Conservation (phyloP, 2,888 invertebrate genomes). For the Lepidocyrtoides sp. region DNA sequence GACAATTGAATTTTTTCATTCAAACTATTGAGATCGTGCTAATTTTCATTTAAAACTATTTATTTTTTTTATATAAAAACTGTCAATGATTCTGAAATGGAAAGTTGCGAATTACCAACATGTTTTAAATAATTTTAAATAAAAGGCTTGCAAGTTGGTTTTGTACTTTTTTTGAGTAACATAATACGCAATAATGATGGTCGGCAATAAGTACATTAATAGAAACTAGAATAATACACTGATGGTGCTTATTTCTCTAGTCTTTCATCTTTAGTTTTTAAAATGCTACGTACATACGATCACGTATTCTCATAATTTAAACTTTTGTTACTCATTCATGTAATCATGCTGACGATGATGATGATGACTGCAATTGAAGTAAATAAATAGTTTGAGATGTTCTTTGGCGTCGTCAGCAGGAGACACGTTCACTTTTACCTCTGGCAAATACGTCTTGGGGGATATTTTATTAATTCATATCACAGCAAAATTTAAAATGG, state of each 20-base stretch:
- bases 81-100: conserved; percentile 45
- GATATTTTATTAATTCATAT: conserved; percentile 31
- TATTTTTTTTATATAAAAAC: conserved; percentile 45
- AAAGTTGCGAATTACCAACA: conserved; percentile 31
- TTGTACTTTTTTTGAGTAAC: neutral
- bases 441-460: conserved; percentile 19
- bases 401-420: conserved; percentile 49
- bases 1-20: conserved; percentile 47
- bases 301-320: conserved; percentile 35
- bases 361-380: neutral
- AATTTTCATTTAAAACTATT: conserved; percentile 61
- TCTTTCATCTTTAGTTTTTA: neutral
- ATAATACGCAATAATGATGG: conserved; percentile 3
- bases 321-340: conserved; percentile 8
- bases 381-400: conserved; percentile 20
- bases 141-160: neutral
- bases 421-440: conserved; percentile 51
- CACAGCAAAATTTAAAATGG: conserved; percentile 13
- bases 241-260: neutral
- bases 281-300: neutral
- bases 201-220: conserved; percentile 1
- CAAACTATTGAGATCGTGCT: conserved; percentile 66
- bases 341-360: neutral
- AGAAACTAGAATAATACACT: neutral
- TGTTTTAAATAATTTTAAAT: neutral